Percentiles rank a stretch among this genome's conserved stretches.
These are phyloP conservation scores for Xylocopa sonorina DNA, from an alignment of 1,140 invertebrate species.

Conservation along the genomic window DNA sequence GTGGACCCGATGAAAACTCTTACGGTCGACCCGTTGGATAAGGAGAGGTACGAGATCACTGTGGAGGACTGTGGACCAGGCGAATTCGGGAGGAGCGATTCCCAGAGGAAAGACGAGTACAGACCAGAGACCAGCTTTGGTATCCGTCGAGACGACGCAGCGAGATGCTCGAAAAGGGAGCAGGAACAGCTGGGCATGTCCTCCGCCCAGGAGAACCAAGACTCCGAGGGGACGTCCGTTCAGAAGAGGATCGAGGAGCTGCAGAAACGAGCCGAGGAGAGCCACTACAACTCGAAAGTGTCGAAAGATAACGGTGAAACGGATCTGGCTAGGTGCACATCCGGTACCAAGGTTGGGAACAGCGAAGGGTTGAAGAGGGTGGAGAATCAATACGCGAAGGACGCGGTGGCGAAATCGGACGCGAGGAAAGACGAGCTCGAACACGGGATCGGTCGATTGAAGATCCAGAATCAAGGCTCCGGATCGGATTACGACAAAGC, in stretches of 20 bases:
- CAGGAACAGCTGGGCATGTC: conserved; percentile 29
- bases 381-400: conserved; percentile 67
- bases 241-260: conserved; percentile 76
- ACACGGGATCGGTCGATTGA: conserved; percentile 76
- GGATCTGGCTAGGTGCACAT: conserved; percentile 39
- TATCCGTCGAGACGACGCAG: conserved; percentile 71
- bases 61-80: conserved; percentile 72
- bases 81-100: conserved; percentile 70
- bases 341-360: conserved; percentile 54
- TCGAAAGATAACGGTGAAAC: conserved; percentile 62
- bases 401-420: conserved; percentile 66
- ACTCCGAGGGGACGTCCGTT: conserved; percentile 55
- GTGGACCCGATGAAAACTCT: conserved; percentile 64
- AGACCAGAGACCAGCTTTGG: conserved; percentile 77
- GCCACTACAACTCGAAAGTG: conserved; percentile 59
- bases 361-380: conserved; percentile 64
- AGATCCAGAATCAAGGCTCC: conserved; percentile 83
- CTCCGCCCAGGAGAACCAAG: conserved; percentile 58
- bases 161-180: conserved; percentile 70
- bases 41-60: conserved; percentile 78
- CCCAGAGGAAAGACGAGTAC: conserved; percentile 75
- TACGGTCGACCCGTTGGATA: conserved; percentile 68
- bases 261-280: conserved; percentile 71
- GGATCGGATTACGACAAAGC: conserved; percentile 88
- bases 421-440: conserved; percentile 75